Evolutionary conservation across 2,113 vertebrate genomes (phyloP).

Genomic region (Porphyrio hochstetteri): DNA sequence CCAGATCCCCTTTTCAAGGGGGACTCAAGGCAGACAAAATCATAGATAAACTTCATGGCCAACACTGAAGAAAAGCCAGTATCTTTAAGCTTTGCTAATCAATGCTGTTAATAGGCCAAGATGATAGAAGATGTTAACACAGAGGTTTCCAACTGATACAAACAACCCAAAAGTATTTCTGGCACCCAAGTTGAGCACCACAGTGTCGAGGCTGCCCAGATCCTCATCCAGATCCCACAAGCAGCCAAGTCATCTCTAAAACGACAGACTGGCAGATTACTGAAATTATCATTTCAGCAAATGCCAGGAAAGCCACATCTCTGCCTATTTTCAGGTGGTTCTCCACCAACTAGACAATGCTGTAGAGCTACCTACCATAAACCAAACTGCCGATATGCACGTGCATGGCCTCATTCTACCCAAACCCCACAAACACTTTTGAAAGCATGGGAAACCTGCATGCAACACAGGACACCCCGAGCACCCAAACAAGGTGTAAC

Average conservation of each 20-base stretch:
- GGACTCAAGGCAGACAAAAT: background rate
- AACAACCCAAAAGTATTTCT: background rate
- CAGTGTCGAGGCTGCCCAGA: background rate
- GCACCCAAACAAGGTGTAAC: background rate
- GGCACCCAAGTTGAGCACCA: background rate
- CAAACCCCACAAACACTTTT: background rate
- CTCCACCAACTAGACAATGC: background rate
- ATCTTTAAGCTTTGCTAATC: background rate
- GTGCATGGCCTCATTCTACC: rapidly evolving
- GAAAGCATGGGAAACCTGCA: background rate
- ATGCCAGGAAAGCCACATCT: background rate
- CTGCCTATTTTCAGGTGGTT: background rate
- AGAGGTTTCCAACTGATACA: background rate
- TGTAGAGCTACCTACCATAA: background rate
- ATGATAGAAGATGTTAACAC: rapidly evolving
- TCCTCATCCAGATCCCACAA: background rate
- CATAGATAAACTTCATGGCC: background rate
- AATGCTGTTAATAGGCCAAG: background rate
- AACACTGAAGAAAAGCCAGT: background rate
- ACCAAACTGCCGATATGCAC: background rate
- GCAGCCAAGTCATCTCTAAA: background rate
- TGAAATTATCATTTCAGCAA: rapidly evolving
- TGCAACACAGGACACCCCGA: background rate
- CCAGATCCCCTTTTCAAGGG: background rate
- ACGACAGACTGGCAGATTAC: background rate